phyloP scores from a whole-genome alignment of 2,113 vertebrate genomes.

The Apteryx owenii region DNA sequence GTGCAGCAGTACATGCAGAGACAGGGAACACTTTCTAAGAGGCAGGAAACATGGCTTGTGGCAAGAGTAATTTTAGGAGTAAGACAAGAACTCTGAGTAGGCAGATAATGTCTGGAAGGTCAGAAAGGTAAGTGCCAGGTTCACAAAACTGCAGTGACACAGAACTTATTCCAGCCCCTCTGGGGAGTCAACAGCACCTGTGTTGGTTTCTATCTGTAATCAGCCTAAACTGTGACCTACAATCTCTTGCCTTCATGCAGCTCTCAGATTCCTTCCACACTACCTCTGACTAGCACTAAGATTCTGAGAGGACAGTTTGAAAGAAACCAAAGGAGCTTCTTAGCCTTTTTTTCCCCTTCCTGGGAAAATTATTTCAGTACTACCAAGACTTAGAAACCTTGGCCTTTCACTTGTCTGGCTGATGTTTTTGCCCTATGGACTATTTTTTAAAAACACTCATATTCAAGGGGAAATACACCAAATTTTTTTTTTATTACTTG shows the following conservation, averaged over 20 bases:
- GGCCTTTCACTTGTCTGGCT: not conserved
- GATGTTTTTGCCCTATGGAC: not conserved
- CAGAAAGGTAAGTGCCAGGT: not conserved
- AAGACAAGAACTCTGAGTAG: constrained; percentile 8
- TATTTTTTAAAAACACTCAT: not conserved
- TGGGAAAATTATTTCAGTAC: not conserved
- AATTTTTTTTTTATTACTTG: not conserved
- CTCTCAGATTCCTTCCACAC: not conserved
- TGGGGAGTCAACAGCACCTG: not conserved
- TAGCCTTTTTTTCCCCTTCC: not conserved
- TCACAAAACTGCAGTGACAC: not conserved
- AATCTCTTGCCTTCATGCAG: not conserved
- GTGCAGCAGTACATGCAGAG: not conserved
- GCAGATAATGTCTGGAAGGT: constrained; percentile 4
- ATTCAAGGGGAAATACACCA: not conserved
- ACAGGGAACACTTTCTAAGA: not conserved
- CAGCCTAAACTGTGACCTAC: not conserved
- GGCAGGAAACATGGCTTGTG: not conserved
- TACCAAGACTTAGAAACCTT: not conserved
- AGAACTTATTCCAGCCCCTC: not conserved
- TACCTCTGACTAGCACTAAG: not conserved
- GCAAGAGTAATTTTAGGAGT: not conserved
- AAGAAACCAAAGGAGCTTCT: not conserved
- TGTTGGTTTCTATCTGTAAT: not conserved
- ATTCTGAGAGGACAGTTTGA: not conserved